A percentile compares a stretch with the other conserved stretches of the same genome.
Evolutionary conservation across 2,888 invertebrate genomes (phyloP).

Genomic region (Bursaphelenchus okinawaensis): DNA sequence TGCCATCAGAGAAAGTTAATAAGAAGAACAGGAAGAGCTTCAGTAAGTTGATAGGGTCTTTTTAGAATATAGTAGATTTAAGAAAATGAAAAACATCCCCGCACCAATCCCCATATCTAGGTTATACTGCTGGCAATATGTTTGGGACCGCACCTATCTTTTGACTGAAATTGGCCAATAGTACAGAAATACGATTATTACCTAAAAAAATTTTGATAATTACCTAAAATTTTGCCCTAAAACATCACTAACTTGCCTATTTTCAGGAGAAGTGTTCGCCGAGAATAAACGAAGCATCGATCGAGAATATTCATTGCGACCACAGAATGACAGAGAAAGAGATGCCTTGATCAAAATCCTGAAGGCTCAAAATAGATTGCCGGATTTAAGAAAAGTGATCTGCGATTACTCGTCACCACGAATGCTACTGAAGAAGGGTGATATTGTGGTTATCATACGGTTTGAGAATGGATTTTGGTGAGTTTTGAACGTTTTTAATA

Average conservation of each 20-base stretch:
- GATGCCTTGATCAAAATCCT: constrained; percentile 30
- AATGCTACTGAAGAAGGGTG: constrained; percentile 19
- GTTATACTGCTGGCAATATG: no score
- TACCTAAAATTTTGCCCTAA: no score
- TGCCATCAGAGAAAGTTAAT: not conserved
- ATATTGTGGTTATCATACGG: constrained; percentile 22
- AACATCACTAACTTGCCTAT: no score
- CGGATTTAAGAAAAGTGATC: constrained; percentile 21
- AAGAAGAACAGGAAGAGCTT: not conserved
- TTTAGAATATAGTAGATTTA: no score
- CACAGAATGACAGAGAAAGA: constrained; percentile 28
- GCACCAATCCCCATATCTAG: no score
- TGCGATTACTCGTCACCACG: constrained; percentile 17
- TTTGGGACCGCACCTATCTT: no score
- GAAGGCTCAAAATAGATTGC: constrained; percentile 12
- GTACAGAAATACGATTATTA: no score
- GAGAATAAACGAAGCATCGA: not conserved
- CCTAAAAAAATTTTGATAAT: no score
- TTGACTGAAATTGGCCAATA: no score
- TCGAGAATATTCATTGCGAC: constrained; percentile 4
- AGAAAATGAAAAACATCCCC: no score
- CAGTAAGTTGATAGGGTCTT: not conserved
- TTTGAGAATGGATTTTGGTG: constrained; percentile 23
- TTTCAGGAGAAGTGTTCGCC: constrained; percentile 4
- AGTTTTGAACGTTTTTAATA: not conserved